Percentiles rank a stretch among this genome's conserved stretches.
These are phyloP conservation scores for Chrysolina haemoptera DNA, from an alignment of 2,888 invertebrate species.

Conservation along the genomic window DNA sequence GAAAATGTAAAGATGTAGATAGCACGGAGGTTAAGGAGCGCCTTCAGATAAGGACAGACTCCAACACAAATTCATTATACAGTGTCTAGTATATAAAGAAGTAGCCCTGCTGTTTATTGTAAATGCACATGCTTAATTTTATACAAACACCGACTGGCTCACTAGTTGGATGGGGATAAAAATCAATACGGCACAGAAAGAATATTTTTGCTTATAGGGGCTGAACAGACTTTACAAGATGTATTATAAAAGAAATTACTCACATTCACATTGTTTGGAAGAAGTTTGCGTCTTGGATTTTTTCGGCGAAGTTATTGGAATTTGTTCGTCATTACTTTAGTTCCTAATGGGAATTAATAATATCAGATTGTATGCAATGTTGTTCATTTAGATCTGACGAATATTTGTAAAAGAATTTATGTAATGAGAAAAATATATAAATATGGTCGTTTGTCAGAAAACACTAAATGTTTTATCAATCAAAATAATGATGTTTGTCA, in stretches of 20 bases:
- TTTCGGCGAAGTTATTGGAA: slow-evolving; percentile 7
- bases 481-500: too few relatives aligned
- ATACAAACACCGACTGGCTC: slow-evolving; percentile 66
- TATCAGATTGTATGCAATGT: not conserved
- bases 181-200: slow-evolving; percentile 70
- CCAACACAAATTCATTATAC: slow-evolving; percentile 70
- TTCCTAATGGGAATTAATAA: not conserved
- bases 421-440: too few relatives aligned
- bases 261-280: slow-evolving; percentile 47
- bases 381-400: not conserved
- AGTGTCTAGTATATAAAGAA: slow-evolving; percentile 70
- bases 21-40: slow-evolving; percentile 51
- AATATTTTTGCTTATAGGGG: slow-evolving; percentile 70
- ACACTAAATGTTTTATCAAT: too few relatives aligned
- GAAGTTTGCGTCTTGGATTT: slow-evolving; percentile 24
- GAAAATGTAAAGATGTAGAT: slow-evolving; percentile 48
- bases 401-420: too few relatives aligned
- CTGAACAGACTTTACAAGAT: slow-evolving; percentile 62
- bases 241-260: slow-evolving; percentile 60
- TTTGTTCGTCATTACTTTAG: not conserved
- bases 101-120: slow-evolving; percentile 67
- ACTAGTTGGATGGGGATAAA: slow-evolving; percentile 68
- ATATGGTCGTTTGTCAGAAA: too few relatives aligned
- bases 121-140: slow-evolving; percentile 69
- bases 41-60: slow-evolving; percentile 56